A percentile compares a stretch with the other conserved stretches of the same genome.
Conservation (phyloP, 2,797 vertebrate species). For the Hippocampus kuda region DNA sequence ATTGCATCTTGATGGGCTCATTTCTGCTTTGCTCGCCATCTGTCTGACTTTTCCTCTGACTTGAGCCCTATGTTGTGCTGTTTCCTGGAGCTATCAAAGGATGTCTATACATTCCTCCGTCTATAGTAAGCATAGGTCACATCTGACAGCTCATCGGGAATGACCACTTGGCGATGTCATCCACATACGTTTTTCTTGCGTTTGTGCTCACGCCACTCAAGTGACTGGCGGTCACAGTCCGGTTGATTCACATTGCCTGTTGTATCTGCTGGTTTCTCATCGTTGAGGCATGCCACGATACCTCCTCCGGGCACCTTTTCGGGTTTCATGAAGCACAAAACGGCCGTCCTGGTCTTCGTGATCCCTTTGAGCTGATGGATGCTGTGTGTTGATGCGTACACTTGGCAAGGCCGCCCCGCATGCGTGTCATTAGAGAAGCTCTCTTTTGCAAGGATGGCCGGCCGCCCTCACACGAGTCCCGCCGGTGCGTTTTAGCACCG, state of each 20-base stretch:
- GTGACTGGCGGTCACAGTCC: constrained; percentile 86
- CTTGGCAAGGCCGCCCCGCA: constrained; percentile 29
- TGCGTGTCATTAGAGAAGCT: constrained; percentile 26
- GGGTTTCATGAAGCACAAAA: constrained; percentile 14
- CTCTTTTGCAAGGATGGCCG: constrained; percentile 1
- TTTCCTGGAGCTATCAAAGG: background rate
- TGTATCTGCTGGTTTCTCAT: constrained; percentile 1
- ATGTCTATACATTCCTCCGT: background rate
- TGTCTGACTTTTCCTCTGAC: background rate
- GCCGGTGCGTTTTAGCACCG: constrained; percentile 24
- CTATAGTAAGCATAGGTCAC: background rate
- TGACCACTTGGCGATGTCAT: too few species aligned
- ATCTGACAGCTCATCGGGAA: too few species aligned
- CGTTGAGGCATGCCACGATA: constrained; percentile 15
- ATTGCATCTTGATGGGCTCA: background rate
- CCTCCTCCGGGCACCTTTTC: constrained; percentile 11
- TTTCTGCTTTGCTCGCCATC: background rate
- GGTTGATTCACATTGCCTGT: background rate
- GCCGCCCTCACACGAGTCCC: constrained; percentile 5
- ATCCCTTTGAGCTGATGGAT: constrained; percentile 21
- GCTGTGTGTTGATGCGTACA: constrained; percentile 38
- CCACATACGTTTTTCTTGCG: too few species aligned
- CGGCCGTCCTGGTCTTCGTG: constrained; percentile 12
- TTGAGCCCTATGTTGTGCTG: background rate
- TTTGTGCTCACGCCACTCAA: too few species aligned